phyloP scores from a whole-genome alignment of 2,888 invertebrate genomes.

The Diploptera punctata region DNA sequence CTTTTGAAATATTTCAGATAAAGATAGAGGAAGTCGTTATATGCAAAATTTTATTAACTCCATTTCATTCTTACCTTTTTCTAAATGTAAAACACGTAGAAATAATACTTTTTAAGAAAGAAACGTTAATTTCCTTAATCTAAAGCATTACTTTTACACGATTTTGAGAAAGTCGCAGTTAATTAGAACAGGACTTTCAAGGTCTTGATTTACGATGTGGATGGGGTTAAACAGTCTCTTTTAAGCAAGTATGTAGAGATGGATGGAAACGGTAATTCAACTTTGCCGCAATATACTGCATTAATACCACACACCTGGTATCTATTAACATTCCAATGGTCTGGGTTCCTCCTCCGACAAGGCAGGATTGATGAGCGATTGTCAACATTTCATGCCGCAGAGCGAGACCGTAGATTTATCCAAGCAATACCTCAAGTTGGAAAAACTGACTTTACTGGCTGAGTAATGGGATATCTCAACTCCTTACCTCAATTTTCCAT shows the following conservation, averaged over 20 bases:
- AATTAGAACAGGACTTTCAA: conserved; percentile 11
- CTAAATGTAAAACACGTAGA: background rate
- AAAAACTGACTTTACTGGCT: too few relatives aligned
- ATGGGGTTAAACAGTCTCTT: background rate
- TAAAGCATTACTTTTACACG: conserved; percentile 6
- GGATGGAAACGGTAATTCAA: background rate
- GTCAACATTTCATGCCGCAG: background rate
- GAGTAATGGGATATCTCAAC: too few relatives aligned
- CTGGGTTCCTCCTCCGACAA: background rate
- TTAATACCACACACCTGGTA: conserved; percentile 4
- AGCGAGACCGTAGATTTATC: too few relatives aligned
- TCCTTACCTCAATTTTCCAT: too few relatives aligned
- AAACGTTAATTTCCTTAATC: too few relatives aligned
- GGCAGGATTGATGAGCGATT: background rate
- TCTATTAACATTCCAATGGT: background rate
- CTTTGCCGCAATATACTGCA: background rate
- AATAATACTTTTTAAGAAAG: background rate
- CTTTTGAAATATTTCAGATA: too few relatives aligned
- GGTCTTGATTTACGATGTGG: conserved; percentile 12
- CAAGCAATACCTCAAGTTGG: too few relatives aligned
- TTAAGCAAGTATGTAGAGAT: background rate
- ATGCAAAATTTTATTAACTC: too few relatives aligned
- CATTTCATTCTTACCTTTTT: too few relatives aligned
- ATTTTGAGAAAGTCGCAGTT: conserved; percentile 16
- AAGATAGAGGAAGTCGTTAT: too few relatives aligned